A percentile compares a stretch with the other conserved stretches of the same genome.
Evolutionary conservation across 2,113 vertebrate species (phyloP).

Genomic region (Siphamia tubifer): DNA sequence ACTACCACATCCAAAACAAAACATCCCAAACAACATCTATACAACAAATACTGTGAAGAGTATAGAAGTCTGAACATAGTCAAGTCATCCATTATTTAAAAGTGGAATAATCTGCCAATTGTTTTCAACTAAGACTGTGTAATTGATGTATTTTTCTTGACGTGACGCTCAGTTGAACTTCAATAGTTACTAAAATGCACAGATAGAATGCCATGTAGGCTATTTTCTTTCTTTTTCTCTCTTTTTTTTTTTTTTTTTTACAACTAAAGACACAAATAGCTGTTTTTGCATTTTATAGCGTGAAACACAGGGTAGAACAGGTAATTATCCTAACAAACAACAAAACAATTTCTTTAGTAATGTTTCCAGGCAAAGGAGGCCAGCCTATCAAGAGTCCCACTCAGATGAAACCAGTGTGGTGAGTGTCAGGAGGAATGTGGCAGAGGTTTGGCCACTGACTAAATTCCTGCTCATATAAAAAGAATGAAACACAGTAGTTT

Average conservation of each 20-base stretch:
- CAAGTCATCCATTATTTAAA: slow-evolving; percentile 12
- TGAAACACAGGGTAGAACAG: slow-evolving; percentile 13
- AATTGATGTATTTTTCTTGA: not conserved
- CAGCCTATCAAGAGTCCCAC: not conserved
- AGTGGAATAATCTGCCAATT: slow-evolving; percentile 18
- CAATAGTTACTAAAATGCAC: not conserved
- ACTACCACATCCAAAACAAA: slow-evolving; percentile 35
- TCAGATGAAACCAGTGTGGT: slow-evolving; percentile 33
- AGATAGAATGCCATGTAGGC: not conserved
- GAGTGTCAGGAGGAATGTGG: slow-evolving; percentile 41
- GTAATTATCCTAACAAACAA: slow-evolving; percentile 40
- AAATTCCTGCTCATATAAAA: slow-evolving; percentile 40
- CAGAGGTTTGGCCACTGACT: slow-evolving; percentile 17
- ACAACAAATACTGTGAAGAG: slow-evolving; percentile 39
- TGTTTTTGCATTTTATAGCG: slow-evolving; percentile 3
- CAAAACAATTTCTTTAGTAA: slow-evolving; percentile 1
- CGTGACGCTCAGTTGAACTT: not conserved
- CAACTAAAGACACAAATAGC: not conserved
- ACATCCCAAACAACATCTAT: slow-evolving; percentile 29
- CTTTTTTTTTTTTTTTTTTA: slow-evolving; percentile 15
- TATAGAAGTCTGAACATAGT: not conserved
- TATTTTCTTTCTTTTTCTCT: too few species aligned
- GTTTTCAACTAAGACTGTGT: not conserved
- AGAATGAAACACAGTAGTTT: slow-evolving; percentile 16
- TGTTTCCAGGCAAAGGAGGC: slow-evolving; percentile 11